phyloP scores from a whole-genome alignment of 2,113 vertebrate genomes.

The Zosterops borbonicus region DNA sequence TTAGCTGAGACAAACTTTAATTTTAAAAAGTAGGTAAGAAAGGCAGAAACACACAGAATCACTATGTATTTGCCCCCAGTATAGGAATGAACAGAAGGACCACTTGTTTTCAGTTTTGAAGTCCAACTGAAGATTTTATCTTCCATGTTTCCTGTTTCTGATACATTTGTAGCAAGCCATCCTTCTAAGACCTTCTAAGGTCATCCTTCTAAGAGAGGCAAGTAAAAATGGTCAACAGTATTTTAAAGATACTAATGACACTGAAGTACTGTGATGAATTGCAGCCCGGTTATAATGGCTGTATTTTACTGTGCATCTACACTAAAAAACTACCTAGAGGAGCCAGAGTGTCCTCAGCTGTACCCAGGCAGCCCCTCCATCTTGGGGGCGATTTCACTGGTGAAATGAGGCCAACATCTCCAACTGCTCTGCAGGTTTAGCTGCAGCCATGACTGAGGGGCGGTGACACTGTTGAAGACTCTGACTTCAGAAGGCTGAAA shows the following conservation, averaged over 20 bases:
- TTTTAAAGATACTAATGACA: neutral
- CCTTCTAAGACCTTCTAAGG: neutral
- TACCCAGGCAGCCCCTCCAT: neutral
- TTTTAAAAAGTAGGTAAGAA: neutral
- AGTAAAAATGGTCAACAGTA: neutral
- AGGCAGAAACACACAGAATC: neutral
- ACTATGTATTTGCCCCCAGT: neutral
- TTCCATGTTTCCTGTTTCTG: neutral
- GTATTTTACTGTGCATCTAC: neutral
- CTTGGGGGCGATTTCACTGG: accelerated
- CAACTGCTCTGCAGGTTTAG: no score
- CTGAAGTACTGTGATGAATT: neutral
- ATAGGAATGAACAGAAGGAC: neutral
- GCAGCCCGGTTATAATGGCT: accelerated
- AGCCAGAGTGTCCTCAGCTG: neutral
- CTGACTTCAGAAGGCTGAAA: no score
- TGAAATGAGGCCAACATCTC: no score
- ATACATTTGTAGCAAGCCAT: neutral
- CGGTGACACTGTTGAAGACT: neutral
- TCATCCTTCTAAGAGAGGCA: neutral
- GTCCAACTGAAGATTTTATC: neutral
- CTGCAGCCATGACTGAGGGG: neutral
- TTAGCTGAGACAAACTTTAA: neutral
- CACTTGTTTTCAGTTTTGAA: neutral
- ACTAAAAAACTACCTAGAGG: neutral